Conservation (phyloP, 2,113 vertebrate genomes). For the Amphiprion percula region DNA sequence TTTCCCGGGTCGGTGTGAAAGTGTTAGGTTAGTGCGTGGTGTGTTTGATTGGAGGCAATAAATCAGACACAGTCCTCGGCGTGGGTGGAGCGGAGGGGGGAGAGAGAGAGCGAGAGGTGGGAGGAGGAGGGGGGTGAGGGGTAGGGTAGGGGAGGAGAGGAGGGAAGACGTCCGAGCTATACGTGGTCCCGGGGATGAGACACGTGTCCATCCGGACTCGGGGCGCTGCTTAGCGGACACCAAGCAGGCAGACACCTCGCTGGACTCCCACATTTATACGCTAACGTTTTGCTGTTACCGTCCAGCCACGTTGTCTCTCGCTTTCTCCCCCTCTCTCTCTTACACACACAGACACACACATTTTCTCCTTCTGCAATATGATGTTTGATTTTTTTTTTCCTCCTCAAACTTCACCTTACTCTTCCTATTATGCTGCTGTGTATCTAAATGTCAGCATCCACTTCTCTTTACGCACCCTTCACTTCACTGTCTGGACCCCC, state of each 20-base stretch:
- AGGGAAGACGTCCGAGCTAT: conserved; percentile 24
- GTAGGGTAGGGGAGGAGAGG: background rate
- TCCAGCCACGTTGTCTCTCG: conserved; percentile 9
- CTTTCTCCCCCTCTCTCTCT: background rate
- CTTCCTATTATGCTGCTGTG: conserved; percentile 25
- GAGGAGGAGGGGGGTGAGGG: background rate
- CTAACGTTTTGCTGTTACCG: conserved; percentile 14
- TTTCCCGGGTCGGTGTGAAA: conserved; percentile 84
- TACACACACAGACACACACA: background rate
- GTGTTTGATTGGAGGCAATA: conserved; percentile 88
- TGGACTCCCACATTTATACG: conserved; percentile 51
- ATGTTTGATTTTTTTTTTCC: conserved; percentile 12
- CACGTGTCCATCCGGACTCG: conserved; percentile 85
- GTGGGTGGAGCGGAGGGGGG: conserved; percentile 21
- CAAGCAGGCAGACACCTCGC: conserved; percentile 57
- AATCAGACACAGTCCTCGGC: conserved; percentile 82
- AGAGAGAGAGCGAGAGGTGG: conserved; percentile 2
- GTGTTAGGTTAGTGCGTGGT: conserved; percentile 82
- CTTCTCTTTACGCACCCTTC: conserved; percentile 54
- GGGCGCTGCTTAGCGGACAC: conserved; percentile 78
- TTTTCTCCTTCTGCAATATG: background rate
- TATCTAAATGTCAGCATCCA: conserved; percentile 53
- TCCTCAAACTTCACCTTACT: conserved; percentile 31
- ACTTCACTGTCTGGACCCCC: conserved; percentile 65
- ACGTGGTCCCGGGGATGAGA: conserved; percentile 84